Conservation (phyloP, 2,888 invertebrate species). For the Oxystoma pomonae region DNA sequence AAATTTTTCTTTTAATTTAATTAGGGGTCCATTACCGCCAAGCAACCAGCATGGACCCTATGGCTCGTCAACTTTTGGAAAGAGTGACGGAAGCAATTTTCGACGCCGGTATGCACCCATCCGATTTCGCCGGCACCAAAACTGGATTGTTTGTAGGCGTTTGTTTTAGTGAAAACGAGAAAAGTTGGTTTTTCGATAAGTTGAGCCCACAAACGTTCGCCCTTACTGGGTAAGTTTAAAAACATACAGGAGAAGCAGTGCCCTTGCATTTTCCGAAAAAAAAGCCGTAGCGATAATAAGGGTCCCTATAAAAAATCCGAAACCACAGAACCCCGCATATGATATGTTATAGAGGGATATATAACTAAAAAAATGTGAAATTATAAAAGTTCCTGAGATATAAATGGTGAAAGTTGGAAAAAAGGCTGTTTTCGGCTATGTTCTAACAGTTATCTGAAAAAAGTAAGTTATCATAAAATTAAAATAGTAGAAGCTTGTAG, state of each 20-base stretch:
- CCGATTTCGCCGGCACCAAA: conserved; percentile 63
- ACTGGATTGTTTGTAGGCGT: conserved; percentile 79
- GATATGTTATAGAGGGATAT: no score
- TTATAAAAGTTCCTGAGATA: no score
- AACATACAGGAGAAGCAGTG: background rate
- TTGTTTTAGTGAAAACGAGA: conserved; percentile 74
- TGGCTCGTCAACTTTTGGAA: conserved; percentile 57
- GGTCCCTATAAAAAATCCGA: no score
- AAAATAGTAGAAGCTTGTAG: no score
- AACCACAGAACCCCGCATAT: no score
- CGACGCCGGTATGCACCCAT: conserved; percentile 65
- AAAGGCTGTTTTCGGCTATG: no score
- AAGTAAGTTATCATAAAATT: no score
- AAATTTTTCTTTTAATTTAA: background rate
- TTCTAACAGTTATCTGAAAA: no score
- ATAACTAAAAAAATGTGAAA: no score
- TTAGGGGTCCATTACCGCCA: conserved; percentile 49
- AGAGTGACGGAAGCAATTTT: conserved; percentile 56
- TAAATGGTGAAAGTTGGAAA: no score
- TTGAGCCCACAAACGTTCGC: conserved; percentile 56
- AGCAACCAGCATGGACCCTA: conserved; percentile 54
- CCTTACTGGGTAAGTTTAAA: conserved; percentile 51
- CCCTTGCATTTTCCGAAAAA: no score
- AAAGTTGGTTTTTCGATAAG: conserved; percentile 69
- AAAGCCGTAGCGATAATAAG: no score